Evolutionary conservation across 2,113 vertebrate genomes (phyloP).

Genomic region (Rhinogobius similis): DNA sequence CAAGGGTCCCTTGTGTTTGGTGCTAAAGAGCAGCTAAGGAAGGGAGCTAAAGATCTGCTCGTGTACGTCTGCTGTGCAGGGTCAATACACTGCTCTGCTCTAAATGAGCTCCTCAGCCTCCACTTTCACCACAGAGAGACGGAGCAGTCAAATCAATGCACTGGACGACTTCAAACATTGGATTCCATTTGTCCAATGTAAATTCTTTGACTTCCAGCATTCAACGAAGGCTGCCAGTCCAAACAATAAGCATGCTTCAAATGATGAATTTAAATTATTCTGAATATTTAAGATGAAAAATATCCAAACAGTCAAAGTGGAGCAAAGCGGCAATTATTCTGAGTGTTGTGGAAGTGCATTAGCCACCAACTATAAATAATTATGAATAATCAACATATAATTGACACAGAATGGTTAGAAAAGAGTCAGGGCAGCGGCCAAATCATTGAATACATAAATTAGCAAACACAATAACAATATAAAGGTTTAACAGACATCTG

Average conservation of each 20-base stretch:
- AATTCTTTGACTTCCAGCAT: neutral
- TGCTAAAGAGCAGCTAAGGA: constrained; percentile 66
- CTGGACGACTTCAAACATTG: constrained; percentile 27
- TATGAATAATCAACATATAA: neutral
- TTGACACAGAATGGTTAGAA: neutral
- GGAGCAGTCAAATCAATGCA: constrained; percentile 45
- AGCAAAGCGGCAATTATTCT: neutral
- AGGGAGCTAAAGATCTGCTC: constrained; percentile 65
- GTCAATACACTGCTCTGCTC: constrained; percentile 60
- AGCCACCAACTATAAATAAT: neutral
- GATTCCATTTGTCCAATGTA: constrained; percentile 13
- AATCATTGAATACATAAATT: neutral
- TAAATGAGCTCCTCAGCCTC: constrained; percentile 38
- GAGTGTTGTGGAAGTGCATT: neutral
- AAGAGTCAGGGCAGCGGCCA: neutral
- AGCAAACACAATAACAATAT: neutral
- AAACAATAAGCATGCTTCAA: neutral
- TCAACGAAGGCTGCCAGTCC: neutral
- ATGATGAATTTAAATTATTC: neutral
- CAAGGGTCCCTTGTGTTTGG: constrained; percentile 68
- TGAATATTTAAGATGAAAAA: neutral
- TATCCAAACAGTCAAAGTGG: neutral
- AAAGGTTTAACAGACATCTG: neutral
- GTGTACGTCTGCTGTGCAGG: constrained; percentile 76
- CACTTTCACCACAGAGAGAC: constrained; percentile 35